These are phyloP conservation scores for Chrysotoxum bicinctum DNA, from an alignment of 2,888 invertebrate species.

Conservation along the genomic window DNA sequence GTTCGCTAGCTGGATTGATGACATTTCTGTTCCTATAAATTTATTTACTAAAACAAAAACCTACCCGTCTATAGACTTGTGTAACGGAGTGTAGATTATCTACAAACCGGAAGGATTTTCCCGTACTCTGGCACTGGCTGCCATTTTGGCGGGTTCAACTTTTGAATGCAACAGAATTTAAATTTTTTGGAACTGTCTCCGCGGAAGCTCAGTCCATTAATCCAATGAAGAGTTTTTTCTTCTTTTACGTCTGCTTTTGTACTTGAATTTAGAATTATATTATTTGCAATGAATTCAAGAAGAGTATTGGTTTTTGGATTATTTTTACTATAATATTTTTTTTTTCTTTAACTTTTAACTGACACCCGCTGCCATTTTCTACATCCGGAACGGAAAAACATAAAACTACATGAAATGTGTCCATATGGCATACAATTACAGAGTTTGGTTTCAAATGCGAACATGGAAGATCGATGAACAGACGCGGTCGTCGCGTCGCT, in stretches of 20 bases:
- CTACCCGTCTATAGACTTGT: too few relatives aligned
- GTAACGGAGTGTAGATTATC: not conserved
- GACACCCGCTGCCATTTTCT: slow-evolving; percentile 38
- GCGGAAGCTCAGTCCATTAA: slow-evolving; percentile 65
- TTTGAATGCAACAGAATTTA: slow-evolving; percentile 50
- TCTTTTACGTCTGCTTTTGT: not conserved
- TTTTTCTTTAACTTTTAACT: slow-evolving; percentile 1
- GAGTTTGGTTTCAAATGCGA: slow-evolving; percentile 37
- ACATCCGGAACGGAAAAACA: slow-evolving; percentile 61
- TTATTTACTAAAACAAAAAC: not conserved
- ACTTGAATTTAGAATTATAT: slow-evolving; percentile 61
- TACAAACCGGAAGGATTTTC: slow-evolving; percentile 46
- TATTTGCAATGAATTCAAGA: slow-evolving; percentile 33
- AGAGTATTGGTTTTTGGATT: slow-evolving; percentile 25
- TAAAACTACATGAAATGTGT: slow-evolving; percentile 44
- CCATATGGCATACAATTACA: slow-evolving; percentile 68
- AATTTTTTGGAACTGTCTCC: slow-evolving; percentile 57
- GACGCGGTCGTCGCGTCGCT: not conserved
- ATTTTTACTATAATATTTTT: not conserved
- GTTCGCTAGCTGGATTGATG: too few relatives aligned
- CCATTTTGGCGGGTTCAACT: slow-evolving; percentile 62
- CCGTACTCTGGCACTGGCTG: slow-evolving; percentile 46
- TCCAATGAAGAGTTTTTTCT: slow-evolving; percentile 17
- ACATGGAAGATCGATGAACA: slow-evolving; percentile 39
- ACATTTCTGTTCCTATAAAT: too few relatives aligned